These are phyloP conservation scores for Epiblema foenella DNA, from an alignment of 2,888 invertebrate species.

Conservation along the genomic window DNA sequence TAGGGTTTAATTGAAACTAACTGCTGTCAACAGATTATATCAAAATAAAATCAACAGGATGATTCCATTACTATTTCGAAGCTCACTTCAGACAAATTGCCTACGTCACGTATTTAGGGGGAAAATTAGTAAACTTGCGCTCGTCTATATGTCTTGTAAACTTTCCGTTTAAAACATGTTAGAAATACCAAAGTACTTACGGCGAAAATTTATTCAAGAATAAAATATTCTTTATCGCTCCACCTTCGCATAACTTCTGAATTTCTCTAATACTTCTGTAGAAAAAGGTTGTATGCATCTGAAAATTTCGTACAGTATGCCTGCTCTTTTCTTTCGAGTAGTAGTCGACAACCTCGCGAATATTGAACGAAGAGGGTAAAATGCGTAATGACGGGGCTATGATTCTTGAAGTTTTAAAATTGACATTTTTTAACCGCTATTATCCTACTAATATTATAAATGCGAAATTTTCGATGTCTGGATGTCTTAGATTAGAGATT, in stretches of 20 bases:
- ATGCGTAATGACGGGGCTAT: too few relatives aligned
- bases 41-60: background rate
- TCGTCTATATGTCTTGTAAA: conserved; percentile 23
- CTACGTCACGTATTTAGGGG: background rate
- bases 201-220: conserved; percentile 37
- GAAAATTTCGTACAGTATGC: background rate
- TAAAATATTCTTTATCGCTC: conserved; percentile 38
- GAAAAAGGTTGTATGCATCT: background rate
- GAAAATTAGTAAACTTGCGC: conserved; percentile 20
- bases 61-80: background rate
- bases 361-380: conserved; percentile 28
- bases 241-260: conserved; percentile 35
- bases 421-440: background rate
- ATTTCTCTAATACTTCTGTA: background rate
- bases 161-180: conserved; percentile 33
- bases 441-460: too few relatives aligned
- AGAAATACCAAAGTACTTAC: conserved; percentile 31
- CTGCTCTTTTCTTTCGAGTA: background rate
- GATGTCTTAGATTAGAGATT: too few relatives aligned
- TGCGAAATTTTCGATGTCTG: too few relatives aligned
- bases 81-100: background rate
- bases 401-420: background rate
- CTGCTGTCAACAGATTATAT: too few relatives aligned
- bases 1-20: too few relatives aligned
- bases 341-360: background rate